Base-by-base conservation (phyloP, 1,140 invertebrate species). In the Aradophagus sp. region DNA sequence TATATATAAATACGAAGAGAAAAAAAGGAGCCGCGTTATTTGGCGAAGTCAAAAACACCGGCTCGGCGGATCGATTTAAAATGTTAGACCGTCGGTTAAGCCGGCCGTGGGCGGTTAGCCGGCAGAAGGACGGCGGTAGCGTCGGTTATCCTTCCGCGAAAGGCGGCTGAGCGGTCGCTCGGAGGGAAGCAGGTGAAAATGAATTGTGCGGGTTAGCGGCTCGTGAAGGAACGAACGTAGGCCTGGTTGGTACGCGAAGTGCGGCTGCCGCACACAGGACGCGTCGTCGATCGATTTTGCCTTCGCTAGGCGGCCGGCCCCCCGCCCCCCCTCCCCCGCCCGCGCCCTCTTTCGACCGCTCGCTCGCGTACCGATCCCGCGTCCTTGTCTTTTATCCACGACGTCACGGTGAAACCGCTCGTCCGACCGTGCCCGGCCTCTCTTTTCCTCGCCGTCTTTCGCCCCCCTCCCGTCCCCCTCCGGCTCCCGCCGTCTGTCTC, bases 231-330 rank as follows among this genome's bases (percentile, higher is more conserved):
- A 66, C 50, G 53, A 74, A 68, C 63, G 36, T 59, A 66, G 58
- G 69, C 44, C 53, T 61, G 66, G 42, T 47, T 58, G 53, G 48
- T 35, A 66, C 63, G 53, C 70, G 67, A 78, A 78, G 71, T 67
- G 59, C 63, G 72, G 71, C 73, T 69, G 67, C 72, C 69, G 73
- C 58, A 76, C 66, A 73, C 71, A 77, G 77, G 74, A 80, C 73
- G 76, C 74, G 80, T 81, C 73, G 80, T 79, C 79, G 80, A 82
- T 82, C 80, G 80, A 82, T 82, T 81, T 80, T 77, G 67, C 74
- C 69, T 45, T 44, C 56, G 20, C 58, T 36, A 39, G 39, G 19
- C 36, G 38, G 52, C 48, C 36, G 38, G 52, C 48, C 32, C 47
- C 39, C 47, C 47, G 14, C 26, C 34, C 29, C 26, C 44, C 55